phyloP scores from a whole-genome alignment of 1,140 invertebrate genomes.

The Probaryconus sp. region DNA sequence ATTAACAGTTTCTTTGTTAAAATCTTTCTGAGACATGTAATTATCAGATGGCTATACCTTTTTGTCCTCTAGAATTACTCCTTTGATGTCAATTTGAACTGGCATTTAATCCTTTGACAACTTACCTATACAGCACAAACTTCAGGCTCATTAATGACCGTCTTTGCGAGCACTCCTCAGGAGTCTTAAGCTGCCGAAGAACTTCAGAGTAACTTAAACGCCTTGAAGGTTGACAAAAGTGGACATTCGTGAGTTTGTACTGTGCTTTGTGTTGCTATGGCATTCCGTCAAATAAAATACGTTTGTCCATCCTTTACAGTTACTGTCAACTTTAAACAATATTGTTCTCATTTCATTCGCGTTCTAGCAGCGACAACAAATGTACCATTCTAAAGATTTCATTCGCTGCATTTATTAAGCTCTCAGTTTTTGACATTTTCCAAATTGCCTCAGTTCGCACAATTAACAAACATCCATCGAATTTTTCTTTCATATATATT shows the following conservation, averaged over 20 bases:
- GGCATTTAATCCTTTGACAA: conserved; percentile 42
- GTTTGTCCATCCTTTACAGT: too few relatives aligned
- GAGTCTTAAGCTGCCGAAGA: conserved; percentile 31
- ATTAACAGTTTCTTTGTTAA: conserved; percentile 11
- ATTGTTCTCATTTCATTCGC: too few relatives aligned
- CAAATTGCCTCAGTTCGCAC: too few relatives aligned
- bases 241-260: conserved; percentile 22
- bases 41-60: conserved; percentile 14
- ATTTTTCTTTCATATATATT: too few relatives aligned
- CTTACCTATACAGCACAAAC: conserved; percentile 27
- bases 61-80: neutral
- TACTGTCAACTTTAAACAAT: too few relatives aligned
- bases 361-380: too few relatives aligned
- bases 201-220: conserved; percentile 16
- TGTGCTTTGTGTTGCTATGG: too few relatives aligned
- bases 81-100: conserved; percentile 32
- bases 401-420: too few relatives aligned
- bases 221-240: conserved; percentile 15
- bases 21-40: conserved; percentile 5
- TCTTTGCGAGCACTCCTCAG: conserved; percentile 1
- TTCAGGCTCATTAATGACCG: conserved; percentile 33
- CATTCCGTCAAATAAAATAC: too few relatives aligned
- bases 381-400: too few relatives aligned
- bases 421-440: too few relatives aligned
- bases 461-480: too few relatives aligned